phyloP scores from a whole-genome alignment of 2,797 vertebrate genomes.

The Thamnophis elegans region DNA sequence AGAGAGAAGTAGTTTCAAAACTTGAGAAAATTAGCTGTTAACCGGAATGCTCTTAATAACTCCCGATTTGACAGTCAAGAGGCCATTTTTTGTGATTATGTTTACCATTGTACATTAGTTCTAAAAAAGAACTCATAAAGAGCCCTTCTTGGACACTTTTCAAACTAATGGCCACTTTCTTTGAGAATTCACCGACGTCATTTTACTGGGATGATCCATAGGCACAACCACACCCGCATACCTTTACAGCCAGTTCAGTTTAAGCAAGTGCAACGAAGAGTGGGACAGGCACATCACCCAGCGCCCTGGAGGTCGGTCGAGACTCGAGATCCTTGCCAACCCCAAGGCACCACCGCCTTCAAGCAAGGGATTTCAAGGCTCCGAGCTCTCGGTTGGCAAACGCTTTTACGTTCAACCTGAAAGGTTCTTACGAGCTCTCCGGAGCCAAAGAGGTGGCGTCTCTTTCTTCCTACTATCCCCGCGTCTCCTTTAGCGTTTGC shows the following conservation, averaged over 20 bases:
- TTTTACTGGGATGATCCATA: neutral
- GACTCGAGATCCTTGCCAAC: neutral
- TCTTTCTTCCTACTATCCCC: slow-evolving; percentile 42
- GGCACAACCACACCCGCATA: neutral
- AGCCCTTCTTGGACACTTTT: neutral
- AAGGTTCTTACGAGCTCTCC: neutral
- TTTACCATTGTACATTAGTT: neutral
- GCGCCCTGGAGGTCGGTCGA: neutral
- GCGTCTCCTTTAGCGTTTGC: slow-evolving; percentile 37
- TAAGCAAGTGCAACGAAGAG: neutral
- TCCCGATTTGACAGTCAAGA: neutral
- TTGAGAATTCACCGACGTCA: too few species aligned
- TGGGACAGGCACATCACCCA: neutral
- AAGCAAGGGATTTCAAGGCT: neutral
- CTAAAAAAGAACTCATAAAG: neutral
- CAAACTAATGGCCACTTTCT: neutral
- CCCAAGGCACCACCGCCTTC: neutral
- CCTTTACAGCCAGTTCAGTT: neutral
- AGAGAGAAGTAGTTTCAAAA: neutral
- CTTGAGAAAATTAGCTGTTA: neutral
- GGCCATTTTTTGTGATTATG: neutral
- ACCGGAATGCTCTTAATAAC: neutral
- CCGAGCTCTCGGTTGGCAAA: too few species aligned
- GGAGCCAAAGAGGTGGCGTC: slow-evolving; percentile 31
- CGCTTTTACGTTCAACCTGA: neutral